phyloP scores from a whole-genome alignment of 2,888 invertebrate species.

The Dichetophora obliterata region DNA sequence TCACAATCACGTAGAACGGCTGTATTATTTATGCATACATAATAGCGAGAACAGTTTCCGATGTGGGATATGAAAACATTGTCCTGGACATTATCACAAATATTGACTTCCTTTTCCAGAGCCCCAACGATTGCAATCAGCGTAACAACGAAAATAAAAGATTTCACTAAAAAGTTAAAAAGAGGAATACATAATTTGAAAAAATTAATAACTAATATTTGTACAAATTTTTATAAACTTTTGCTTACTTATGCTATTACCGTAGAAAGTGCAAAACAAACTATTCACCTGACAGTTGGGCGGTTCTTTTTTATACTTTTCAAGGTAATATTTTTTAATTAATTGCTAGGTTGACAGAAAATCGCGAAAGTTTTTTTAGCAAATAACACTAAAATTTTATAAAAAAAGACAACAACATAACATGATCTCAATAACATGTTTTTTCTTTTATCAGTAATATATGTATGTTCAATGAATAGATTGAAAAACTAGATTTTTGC shows the following conservation, averaged over 20 bases:
- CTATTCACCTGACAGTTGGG: background rate
- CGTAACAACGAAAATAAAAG: constrained; percentile 31
- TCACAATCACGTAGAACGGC: constrained; percentile 54
- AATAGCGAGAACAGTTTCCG: constrained; percentile 53
- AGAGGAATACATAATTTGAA: no score
- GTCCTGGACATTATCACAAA: constrained; percentile 48
- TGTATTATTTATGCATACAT: constrained; percentile 54
- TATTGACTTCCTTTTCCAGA: constrained; percentile 34
- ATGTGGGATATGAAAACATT: constrained; percentile 50
- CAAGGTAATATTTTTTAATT: no score
- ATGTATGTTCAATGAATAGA: background rate
- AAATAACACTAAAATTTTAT: no score
- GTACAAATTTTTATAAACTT: background rate
- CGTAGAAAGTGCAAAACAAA: background rate
- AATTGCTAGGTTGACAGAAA: no score
- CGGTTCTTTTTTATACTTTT: no score
- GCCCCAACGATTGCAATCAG: constrained; percentile 15
- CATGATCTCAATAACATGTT: no score
- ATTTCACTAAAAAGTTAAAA: constrained; percentile 44
- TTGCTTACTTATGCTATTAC: background rate
- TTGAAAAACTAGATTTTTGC: background rate
- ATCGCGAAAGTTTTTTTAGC: no score
- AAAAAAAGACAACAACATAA: no score
- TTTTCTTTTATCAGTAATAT: background rate
- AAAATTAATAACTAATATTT: no score